Evolutionary conservation across 2,888 invertebrate species (phyloP), one percentile per base, ranked within the genome.

Genomic region (Reticulitermes lucifugus): DNA sequence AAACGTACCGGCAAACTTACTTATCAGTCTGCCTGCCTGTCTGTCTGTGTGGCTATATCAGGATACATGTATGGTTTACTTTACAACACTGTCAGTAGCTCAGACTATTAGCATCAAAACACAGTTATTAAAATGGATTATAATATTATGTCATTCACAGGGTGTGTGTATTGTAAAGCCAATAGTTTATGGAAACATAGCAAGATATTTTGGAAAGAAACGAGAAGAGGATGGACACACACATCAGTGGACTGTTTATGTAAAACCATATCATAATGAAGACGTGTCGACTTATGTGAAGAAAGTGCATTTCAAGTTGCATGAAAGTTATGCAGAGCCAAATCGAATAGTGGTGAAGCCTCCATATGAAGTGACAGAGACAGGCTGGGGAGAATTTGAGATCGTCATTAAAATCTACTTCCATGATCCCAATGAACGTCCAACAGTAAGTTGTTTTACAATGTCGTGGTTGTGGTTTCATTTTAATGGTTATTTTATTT

Each of bases 371-470:
- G 94, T 99, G 10, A 97, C 97, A 0, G 99, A 99, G 91, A 99
- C 99, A 0, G 99, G 99, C 2, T 99, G 99, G 99, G 99, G 99
- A 88, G 99, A 99, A 92, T 99, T 99, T 90, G 99, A 99, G 91
- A 97, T 99, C 87, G 96, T 98, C 60, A 98, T 99, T 84, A 99
- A 99, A 91, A 97, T 99, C 87, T 98, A 98, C 91, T 99, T 99
- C 89, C 96, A 97, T 89, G 99, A 99, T 92, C 97, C 97, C 1
- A 98, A 98, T 89, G 99, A 98, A 91, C 93, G 97, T 90, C 97
- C 98, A 25, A 83, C 87, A 22, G 98, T 98, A 91, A 94, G 94
- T 93, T 79, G 75, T 18, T 5, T 55, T 18, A 55, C 55, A 12
- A 2, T 55, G 18, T 55, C 14, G 55, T 55, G 5, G 14, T 55